Evolutionary conservation across 2,888 invertebrate species (phyloP).

Genomic region (Mesochorus sp.): DNA sequence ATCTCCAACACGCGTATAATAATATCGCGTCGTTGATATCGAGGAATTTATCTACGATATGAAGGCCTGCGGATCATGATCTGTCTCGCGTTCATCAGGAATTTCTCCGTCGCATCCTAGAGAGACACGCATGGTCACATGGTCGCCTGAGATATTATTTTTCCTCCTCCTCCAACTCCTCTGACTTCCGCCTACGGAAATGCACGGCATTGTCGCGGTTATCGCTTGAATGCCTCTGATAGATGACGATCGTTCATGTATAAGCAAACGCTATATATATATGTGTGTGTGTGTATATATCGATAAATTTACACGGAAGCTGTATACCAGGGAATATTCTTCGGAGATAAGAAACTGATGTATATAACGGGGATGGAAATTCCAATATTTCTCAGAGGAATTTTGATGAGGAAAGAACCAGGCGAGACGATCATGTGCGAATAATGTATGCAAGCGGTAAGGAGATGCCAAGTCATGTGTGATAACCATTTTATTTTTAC

Average conservation of each 20-base stretch:
- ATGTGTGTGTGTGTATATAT: not conserved
- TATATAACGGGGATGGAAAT: constrained; percentile 11
- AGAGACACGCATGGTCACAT: constrained; percentile 47
- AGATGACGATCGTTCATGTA: constrained; percentile 42
- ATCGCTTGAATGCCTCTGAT: constrained; percentile 42
- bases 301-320: not conserved
- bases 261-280: constrained; percentile 17
- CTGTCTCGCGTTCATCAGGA: constrained; percentile 35
- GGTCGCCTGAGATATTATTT: constrained; percentile 37
- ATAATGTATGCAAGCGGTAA: not conserved
- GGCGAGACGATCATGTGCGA: not conserved
- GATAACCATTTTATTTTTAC: too few relatives aligned
- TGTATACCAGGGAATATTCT: not conserved
- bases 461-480: not conserved
- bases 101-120: constrained; percentile 40
- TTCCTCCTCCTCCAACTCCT: constrained; percentile 1
- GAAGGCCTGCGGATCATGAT: constrained; percentile 24
- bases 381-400: constrained; percentile 52
- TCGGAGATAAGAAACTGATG: not conserved
- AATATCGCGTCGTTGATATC: constrained; percentile 4
- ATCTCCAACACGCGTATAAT: too few relatives aligned
- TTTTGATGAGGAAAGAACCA: constrained; percentile 25
- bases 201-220: constrained; percentile 41
- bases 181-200: not conserved
- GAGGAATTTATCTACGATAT: constrained; percentile 28